Evolutionary conservation across 1,140 invertebrate genomes (phyloP).

Genomic region (Sycophila sp.): DNA sequence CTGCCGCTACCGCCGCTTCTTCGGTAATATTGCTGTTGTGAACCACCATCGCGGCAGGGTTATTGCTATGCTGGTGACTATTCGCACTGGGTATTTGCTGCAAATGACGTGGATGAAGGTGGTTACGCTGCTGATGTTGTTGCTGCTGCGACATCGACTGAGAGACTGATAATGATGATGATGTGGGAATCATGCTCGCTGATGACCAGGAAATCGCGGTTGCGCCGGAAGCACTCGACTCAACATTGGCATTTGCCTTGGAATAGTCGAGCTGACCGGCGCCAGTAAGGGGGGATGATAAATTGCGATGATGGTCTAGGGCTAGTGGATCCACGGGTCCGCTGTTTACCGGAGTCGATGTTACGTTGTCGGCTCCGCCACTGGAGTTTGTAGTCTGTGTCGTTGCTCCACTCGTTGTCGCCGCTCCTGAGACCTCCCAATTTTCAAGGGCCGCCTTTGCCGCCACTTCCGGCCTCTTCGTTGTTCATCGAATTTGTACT

Average conservation of each 20-base stretch:
- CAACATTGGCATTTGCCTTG: not conserved
- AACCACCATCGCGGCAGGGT: not conserved
- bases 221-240: slow-evolving; percentile 5
- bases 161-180: slow-evolving; percentile 25
- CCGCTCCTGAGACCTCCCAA: not conserved
- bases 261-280: slow-evolving; percentile 7
- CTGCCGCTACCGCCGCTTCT: not conserved
- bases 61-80: slow-evolving; percentile 2
- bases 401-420: not conserved
- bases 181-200: no score
- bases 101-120: slow-evolving; percentile 6
- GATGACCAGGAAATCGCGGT: slow-evolving; percentile 30
- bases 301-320: slow-evolving; percentile 20
- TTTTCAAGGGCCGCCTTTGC: not conserved
- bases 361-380: slow-evolving; percentile 16
- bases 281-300: not conserved
- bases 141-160: not conserved
- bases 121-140: slow-evolving; percentile 9
- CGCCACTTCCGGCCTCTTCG: not conserved
- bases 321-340: slow-evolving; percentile 15
- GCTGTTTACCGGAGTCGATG: slow-evolving; percentile 21
- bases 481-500: slow-evolving; percentile 32
- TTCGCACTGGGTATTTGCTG: not conserved
- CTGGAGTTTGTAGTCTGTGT: slow-evolving; percentile 2
- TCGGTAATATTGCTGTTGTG: not conserved